phyloP scores from a whole-genome alignment of 2,888 invertebrate species.

The Oscheius sp. region DNA sequence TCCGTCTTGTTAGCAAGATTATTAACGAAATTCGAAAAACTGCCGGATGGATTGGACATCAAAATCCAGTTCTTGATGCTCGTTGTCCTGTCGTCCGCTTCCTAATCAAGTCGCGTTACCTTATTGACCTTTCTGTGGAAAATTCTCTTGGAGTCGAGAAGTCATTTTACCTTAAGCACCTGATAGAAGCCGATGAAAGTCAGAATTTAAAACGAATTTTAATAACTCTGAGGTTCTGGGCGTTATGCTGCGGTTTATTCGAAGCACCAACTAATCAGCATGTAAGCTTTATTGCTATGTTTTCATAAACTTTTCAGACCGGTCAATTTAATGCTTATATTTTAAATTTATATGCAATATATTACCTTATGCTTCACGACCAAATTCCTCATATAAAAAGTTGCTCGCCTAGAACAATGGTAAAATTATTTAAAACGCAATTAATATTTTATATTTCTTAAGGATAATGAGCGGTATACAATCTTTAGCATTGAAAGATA shows the following conservation, averaged over 20 bases:
- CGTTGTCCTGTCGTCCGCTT: conserved; percentile 40
- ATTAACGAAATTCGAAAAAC: conserved; percentile 38
- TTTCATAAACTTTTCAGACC: conserved; percentile 20
- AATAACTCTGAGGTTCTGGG: conserved; percentile 32
- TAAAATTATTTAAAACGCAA: not conserved
- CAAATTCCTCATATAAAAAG: not conserved
- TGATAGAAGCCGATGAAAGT: conserved; percentile 23
- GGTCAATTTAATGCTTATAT: conserved; percentile 43
- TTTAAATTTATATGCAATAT: conserved; percentile 33
- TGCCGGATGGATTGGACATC: conserved; percentile 34
- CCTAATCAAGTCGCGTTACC: conserved; percentile 28
- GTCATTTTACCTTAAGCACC: conserved; percentile 28
- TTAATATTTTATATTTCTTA: conserved; percentile 23
- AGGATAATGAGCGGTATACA: conserved; percentile 4
- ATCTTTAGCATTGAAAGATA: too few relatives aligned
- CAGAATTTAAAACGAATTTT: conserved; percentile 26
- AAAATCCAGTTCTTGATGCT: conserved; percentile 36
- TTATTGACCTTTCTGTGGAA: conserved; percentile 38
- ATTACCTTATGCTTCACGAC: conserved; percentile 12
- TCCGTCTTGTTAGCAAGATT: conserved; percentile 34
- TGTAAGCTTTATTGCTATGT: conserved; percentile 2
- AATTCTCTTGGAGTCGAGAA: conserved; percentile 37
- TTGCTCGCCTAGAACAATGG: not conserved
- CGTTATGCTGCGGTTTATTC: conserved; percentile 29
- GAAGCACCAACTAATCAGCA: conserved; percentile 22